Base-by-base conservation (phyloP, 2,797 vertebrate genomes). In the Phoebastria nigripes region DNA sequence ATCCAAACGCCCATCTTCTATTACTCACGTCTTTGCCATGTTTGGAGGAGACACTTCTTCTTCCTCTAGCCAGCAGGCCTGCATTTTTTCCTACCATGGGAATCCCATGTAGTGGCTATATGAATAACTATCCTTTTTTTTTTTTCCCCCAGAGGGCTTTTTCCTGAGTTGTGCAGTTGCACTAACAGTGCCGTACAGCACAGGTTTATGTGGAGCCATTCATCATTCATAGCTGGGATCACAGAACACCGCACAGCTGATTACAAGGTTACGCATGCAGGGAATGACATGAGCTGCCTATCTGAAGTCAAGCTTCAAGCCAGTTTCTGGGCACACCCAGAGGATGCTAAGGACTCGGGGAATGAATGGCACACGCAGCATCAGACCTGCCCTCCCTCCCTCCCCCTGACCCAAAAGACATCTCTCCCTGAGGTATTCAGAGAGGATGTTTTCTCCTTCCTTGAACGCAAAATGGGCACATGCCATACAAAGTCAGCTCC, bases 151-250 rank as follows among this genome's bases (percentile, higher is more conserved):
- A 8, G 17, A 63, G 41, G 11, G 15, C 8, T 44, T 70, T 88
- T 58, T 39, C 35, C 54, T 41, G 46, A 13, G 26, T 28, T 31
- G 55, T 90, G 83, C 46, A 71, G 82, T 73, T 3, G 4, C 72
- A 54, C 51, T 69, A 47, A 25, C 46, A 59, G 46, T 24, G 84
- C 65, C 6, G 39, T 42, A 15, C 29, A 63, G 56, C 39, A 15
- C 62, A 79, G 80, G 73, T 83, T 83, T 88, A 44, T 76, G 82
- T 62, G 74, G 44, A 90, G 59, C 70, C 92, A 96, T 96, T 94
- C 92, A 96, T 97, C 95, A 95, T 94, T 90, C 94, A 84, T 91
- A 90, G 81, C 82, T 37, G 63, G 91, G 89, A 93, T 96, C 95
- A 86, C 87, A 97, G 88, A 96, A 59, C 94, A 84, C 89, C 91